A percentile compares a stretch with the other conserved stretches of the same genome.
phyloP scores from a whole-genome alignment of 2,888 invertebrate genomes.

The Aleiodes leptofemur region DNA sequence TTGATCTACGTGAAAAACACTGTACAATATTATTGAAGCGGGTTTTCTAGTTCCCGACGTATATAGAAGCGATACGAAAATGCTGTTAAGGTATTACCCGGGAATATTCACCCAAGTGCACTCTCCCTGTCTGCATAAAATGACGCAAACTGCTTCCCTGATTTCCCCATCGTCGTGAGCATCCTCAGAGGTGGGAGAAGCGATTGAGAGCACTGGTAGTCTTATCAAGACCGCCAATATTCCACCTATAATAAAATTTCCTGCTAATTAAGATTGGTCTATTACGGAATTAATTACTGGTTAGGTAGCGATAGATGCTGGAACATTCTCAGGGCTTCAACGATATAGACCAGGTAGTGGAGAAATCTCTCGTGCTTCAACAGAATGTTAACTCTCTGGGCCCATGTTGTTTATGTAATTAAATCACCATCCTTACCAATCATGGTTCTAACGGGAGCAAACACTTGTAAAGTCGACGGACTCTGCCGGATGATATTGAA shows the following conservation, averaged over 20 bases:
- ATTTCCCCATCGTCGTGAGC: constrained; percentile 9
- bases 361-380: constrained; percentile 5
- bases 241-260: constrained; percentile 65
- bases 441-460: constrained; percentile 2
- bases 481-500: constrained; percentile 40
- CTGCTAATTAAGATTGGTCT: constrained; percentile 66
- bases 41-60: background rate
- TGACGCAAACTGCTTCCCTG: background rate
- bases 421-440: constrained; percentile 8
- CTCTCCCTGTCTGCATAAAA: background rate
- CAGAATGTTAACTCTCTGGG: constrained; percentile 5
- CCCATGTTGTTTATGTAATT: background rate
- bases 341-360: constrained; percentile 7
- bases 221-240: constrained; percentile 62
- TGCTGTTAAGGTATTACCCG: too few species aligned
- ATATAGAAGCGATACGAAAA: background rate
- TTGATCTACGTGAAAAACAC: constrained; percentile 9
- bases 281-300: constrained; percentile 66
- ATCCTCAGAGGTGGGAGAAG: constrained; percentile 47
- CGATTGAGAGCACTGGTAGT: constrained; percentile 52
- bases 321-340: constrained; percentile 2
- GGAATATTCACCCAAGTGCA: constrained; percentile 5
- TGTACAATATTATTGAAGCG: constrained; percentile 27
- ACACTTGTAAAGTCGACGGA: constrained; percentile 47
- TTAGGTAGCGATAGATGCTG: constrained; percentile 42